Conservation (phyloP, 2,113 vertebrate genomes). For the Muntiacus muntjak region DNA sequence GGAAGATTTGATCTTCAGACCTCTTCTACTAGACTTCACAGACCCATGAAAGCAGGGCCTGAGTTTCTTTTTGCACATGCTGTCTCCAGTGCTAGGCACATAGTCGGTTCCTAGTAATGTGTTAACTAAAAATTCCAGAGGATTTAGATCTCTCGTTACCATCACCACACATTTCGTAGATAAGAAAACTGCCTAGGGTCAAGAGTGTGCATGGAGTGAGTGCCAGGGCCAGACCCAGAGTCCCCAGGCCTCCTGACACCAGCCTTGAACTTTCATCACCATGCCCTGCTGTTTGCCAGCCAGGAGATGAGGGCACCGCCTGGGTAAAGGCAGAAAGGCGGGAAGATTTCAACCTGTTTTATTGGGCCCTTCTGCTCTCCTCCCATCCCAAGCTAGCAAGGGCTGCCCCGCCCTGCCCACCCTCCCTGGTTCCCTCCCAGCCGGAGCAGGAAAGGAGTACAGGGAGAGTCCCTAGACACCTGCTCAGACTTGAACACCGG, state of each 20-base stretch:
- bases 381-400: not conserved
- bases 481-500: conserved; percentile 61
- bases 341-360: conserved; percentile 16
- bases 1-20: not conserved
- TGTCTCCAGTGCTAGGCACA: not conserved
- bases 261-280: conserved; percentile 11
- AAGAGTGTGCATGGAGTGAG: not conserved
- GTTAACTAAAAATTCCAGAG: not conserved
- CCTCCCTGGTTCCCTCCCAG: not conserved
- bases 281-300: not conserved
- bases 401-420: not conserved
- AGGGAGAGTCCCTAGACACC: conserved; percentile 43
- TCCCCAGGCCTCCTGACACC: not conserved
- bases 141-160: not conserved
- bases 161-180: not conserved
- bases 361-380: conserved; percentile 3
- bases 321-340: not conserved
- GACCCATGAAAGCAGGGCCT: not conserved
- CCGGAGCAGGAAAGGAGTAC: conserved; percentile 7
- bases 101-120: not conserved
- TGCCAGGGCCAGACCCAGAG: not conserved
- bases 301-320: not conserved
- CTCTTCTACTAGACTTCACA: not conserved
- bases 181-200: not conserved
- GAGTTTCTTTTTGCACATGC: not conserved